phyloP scores from a whole-genome alignment of 2,888 invertebrate genomes.

The Lamellibrachia columna region DNA sequence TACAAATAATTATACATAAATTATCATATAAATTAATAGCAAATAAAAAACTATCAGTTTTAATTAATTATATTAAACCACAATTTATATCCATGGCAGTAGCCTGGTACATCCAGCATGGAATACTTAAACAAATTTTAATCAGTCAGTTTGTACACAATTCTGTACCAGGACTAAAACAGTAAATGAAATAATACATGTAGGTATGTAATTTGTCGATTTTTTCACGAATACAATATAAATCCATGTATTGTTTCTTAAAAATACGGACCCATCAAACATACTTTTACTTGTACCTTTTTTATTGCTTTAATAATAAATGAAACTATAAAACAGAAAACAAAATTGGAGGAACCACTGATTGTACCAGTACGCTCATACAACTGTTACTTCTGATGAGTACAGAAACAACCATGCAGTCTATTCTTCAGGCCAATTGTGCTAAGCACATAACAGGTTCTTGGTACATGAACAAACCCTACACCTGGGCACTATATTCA shows the following conservation, averaged over 20 bases:
- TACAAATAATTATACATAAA: background rate
- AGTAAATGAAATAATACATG: background rate
- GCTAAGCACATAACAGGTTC: background rate
- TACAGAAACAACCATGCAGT: background rate
- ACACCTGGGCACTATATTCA: background rate
- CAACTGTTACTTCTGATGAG: background rate
- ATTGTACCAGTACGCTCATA: background rate
- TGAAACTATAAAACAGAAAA: background rate
- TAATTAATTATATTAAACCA: background rate
- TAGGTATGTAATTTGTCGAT: background rate
- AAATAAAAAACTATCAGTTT: background rate
- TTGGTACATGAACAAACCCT: background rate
- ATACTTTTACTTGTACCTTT: background rate
- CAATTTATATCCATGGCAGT: background rate
- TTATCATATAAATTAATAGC: background rate
- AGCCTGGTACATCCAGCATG: background rate
- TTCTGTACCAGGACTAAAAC: background rate
- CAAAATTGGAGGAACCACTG: background rate
- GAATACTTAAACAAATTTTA: background rate
- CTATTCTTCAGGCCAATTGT: background rate
- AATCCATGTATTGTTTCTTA: background rate
- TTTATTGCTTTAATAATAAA: background rate
- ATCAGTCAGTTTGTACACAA: background rate
- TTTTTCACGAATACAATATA: background rate
- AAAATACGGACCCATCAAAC: background rate